Percentiles rank a stretch among this genome's conserved stretches.
Evolutionary conservation across 2,888 invertebrate genomes (phyloP).

Genomic region (Ormyrus thymus): DNA sequence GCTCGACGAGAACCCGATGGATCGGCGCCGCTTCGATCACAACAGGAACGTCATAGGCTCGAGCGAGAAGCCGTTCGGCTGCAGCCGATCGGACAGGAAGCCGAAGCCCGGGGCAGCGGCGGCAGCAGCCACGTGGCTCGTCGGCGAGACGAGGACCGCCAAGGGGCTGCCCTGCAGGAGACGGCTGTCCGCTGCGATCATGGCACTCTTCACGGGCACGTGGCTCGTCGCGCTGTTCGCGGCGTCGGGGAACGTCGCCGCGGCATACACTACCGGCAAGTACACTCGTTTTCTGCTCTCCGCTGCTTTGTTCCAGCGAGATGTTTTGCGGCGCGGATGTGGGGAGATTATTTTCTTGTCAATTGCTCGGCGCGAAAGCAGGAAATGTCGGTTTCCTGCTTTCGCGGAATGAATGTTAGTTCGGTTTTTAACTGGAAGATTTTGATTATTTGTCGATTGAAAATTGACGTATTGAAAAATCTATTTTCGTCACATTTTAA

Average conservation of each 20-base stretch:
- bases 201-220: conserved; percentile 62
- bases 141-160: background rate
- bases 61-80: conserved; percentile 16
- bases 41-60: conserved; percentile 47
- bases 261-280: conserved; percentile 70
- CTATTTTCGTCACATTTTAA: too few species aligned
- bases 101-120: background rate
- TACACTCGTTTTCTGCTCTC: conserved; percentile 1
- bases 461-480: too few species aligned
- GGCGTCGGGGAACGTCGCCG: conserved; percentile 56
- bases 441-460: too few species aligned
- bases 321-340: too few species aligned
- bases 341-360: too few species aligned
- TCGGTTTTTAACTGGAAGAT: too few species aligned
- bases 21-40: conserved; percentile 41
- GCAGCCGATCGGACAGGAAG: background rate
- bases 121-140: conserved; percentile 10
- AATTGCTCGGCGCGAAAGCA: background rate
- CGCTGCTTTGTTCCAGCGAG: too few species aligned
- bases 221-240: conserved; percentile 64
- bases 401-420: too few species aligned
- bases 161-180: conserved; percentile 10
- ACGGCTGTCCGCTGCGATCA: conserved; percentile 57
- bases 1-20: conserved; percentile 19
- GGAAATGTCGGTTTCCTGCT: background rate